A percentile compares a stretch with the other conserved stretches of the same genome.
These are phyloP conservation scores for Malacoraja senta DNA, from an alignment of 2,797 vertebrate species.

Conservation along the genomic window DNA sequence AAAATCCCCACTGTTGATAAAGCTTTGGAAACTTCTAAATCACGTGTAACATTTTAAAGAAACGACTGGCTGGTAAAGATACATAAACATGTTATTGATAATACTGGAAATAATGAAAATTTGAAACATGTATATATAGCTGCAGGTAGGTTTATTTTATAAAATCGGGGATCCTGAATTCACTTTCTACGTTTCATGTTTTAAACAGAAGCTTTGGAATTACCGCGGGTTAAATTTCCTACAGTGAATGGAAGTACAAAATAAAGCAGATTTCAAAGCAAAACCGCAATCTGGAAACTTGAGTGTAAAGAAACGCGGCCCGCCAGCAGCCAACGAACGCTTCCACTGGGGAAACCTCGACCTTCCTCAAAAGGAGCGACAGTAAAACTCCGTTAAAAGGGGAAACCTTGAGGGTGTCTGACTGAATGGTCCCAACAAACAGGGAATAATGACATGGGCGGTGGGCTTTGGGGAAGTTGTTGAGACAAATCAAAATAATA, in stretches of 20 bases:
- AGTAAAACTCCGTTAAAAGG: not conserved
- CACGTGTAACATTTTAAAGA: not conserved
- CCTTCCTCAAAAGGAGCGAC: not conserved
- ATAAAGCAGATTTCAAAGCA: conserved; percentile 15
- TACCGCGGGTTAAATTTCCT: not conserved
- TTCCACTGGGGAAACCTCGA: conserved; percentile 8
- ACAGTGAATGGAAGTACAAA: not conserved
- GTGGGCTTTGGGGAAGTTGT: not conserved
- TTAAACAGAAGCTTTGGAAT: not conserved
- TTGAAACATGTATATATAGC: not conserved
- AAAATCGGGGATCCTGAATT: not conserved
- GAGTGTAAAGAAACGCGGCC: not conserved
- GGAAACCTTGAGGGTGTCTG: not conserved
- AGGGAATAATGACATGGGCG: not conserved
- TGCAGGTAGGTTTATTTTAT: not conserved
- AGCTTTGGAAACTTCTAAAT: not conserved
- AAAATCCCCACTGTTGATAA: not conserved
- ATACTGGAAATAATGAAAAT: not conserved
- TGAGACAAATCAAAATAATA: not conserved
- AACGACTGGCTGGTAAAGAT: not conserved
- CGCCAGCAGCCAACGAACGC: not conserved
- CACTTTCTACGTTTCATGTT: not conserved
- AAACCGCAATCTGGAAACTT: not conserved
- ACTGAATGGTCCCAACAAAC: not conserved
- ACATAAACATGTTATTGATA: not conserved